Evolutionary conservation across 2,113 vertebrate genomes (phyloP), one percentile per base, ranked within the genome.

Genomic region (Pachypanchax playfairii): DNA sequence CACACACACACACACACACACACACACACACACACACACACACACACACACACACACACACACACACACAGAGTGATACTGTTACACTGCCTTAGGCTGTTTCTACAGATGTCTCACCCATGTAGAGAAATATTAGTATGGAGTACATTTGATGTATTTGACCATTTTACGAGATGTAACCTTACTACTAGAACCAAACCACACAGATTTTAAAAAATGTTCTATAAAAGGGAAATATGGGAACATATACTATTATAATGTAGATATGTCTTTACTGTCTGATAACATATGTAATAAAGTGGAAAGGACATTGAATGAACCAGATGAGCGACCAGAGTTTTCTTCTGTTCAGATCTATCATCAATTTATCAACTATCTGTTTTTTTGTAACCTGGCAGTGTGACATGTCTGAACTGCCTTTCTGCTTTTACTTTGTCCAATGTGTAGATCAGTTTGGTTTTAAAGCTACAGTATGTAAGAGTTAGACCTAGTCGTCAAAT

Each of bases 111-210:
- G 76, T 75, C 72, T 84, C 64, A 73, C 75, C 74, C 73, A 74
- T 77, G 62, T 73, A 63, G 61, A 73, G 72, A 75, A 79, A 77
- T 84, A 84, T 87, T 14, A 76, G 68, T 53, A 58, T 28, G 41
- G 51, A 73, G 36, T 48, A 69, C 22, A 51, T 78, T 79, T 86
- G 65, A 84, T 83, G 55, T 64, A 79, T 70, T 48, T 64, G 21
- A 24, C 70, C 4, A 26, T 70, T 80, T 43, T 49, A 62, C 53
- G 49, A 53, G 53, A 77, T 82, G 80, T 65, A 73, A 21, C 56
- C 47, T 13, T 2, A 3, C 64, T 74, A 48, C 53, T 61, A 42
- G 55, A 58, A 38, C 13, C 38, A 49, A 52, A n/a, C n/a, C n/a
- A n/a, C n/a, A n/a, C n/a, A n/a, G n/a, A n/a, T n/a, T n/a, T n/a